phyloP scores from a whole-genome alignment of 2,888 invertebrate genomes.

The Drosophila fulvimacula region DNA sequence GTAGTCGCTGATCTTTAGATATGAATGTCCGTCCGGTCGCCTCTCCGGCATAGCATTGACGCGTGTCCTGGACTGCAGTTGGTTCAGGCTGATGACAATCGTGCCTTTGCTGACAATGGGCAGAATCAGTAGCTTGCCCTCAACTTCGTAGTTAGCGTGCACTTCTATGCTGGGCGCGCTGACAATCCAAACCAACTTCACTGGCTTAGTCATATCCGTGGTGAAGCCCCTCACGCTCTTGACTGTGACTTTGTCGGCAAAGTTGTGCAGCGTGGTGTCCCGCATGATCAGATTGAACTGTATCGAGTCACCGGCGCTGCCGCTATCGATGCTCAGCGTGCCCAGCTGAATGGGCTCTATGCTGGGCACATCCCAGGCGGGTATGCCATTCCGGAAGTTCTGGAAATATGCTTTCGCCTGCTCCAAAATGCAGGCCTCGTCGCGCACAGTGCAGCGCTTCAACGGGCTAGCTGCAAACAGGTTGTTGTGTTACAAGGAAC shows the following conservation, averaged over 20 bases:
- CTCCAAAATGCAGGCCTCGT: conserved; percentile 57
- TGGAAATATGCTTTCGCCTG: conserved; percentile 47
- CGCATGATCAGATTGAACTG: conserved; percentile 62
- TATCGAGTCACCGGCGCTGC: conserved; percentile 45
- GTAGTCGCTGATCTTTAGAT: conserved; percentile 54
- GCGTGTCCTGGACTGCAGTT: conserved; percentile 37
- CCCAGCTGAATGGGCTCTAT: conserved; percentile 60
- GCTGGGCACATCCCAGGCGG: conserved; percentile 40
- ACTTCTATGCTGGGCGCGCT: conserved; percentile 42
- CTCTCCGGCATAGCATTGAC: conserved; percentile 42
- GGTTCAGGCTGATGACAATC: conserved; percentile 39
- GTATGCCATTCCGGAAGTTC: conserved; percentile 48
- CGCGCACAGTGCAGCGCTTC: conserved; percentile 58
- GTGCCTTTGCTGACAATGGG: conserved; percentile 69
- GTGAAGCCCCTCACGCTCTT: conserved; percentile 63
- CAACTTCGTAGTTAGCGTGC: conserved; percentile 64
- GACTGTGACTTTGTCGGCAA: conserved; percentile 33
- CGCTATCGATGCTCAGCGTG: conserved; percentile 51
- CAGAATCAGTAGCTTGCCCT: conserved; percentile 67
- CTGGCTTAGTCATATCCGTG: conserved; percentile 57
- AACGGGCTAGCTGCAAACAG: conserved; percentile 53
- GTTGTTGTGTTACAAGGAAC: background rate
- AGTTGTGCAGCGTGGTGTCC: conserved; percentile 56
- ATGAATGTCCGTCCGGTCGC: conserved; percentile 59
- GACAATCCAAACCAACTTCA: conserved; percentile 45